phyloP scores from a whole-genome alignment of 1,140 invertebrate genomes.

The Idris sp. region DNA sequence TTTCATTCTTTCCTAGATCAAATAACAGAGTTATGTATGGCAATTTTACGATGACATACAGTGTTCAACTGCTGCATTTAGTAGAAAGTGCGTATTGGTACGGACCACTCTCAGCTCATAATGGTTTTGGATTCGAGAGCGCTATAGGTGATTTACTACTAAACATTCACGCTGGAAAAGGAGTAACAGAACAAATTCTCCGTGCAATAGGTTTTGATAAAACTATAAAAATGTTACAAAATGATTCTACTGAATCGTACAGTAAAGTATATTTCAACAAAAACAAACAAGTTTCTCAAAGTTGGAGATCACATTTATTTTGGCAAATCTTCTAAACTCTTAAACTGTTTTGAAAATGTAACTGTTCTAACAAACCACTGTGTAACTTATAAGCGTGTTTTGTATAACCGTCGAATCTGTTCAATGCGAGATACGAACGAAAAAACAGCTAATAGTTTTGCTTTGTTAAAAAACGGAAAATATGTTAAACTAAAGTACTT shows the following conservation, averaged over 20 bases:
- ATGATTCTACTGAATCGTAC: not conserved
- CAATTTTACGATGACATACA: conserved; percentile 21
- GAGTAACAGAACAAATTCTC: not conserved
- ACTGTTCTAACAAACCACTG: too few relatives aligned
- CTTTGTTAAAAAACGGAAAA: not conserved
- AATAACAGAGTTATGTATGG: conserved; percentile 27
- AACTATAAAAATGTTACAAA: not conserved
- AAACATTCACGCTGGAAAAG: not conserved
- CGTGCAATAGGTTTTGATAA: not conserved
- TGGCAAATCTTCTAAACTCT: not conserved
- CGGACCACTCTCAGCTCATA: not conserved
- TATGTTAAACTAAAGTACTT: not conserved
- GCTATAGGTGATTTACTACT: not conserved
- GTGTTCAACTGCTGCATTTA: too few relatives aligned
- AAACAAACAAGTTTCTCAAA: not conserved
- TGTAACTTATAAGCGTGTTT: too few relatives aligned
- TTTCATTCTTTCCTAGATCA: conserved; percentile 19
- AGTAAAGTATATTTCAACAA: not conserved
- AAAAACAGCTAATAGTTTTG: not conserved
- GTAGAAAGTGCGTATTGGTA: not conserved
- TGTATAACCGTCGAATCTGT: too few relatives aligned
- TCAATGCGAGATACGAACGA: not conserved
- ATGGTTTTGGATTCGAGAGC: conserved; percentile 1
- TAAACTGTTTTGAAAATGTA: not conserved
- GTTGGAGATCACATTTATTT: not conserved